These are phyloP conservation scores for Cerceris ruficornis DNA, from an alignment of 2,888 invertebrate genomes.

Conservation along the genomic window DNA sequence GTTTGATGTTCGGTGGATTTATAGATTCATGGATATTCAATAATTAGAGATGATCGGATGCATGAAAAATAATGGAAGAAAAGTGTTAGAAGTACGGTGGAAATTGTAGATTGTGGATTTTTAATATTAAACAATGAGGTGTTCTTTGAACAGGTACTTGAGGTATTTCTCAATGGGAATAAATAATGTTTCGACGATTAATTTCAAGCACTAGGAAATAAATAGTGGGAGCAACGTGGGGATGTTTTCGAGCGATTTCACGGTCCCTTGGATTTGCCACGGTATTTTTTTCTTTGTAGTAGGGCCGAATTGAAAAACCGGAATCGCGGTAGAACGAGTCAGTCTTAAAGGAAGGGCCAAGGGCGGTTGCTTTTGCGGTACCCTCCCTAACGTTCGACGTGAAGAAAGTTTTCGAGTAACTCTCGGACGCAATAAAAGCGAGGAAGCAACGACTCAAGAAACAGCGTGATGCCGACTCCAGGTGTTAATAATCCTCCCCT, in stretches of 20 bases:
- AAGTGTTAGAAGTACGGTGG: no score
- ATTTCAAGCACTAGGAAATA: conserved; percentile 11
- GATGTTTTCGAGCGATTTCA: conserved; percentile 62
- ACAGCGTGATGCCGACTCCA: conserved; percentile 77
- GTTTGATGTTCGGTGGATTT: no score
- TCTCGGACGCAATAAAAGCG: conserved; percentile 26
- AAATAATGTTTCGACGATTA: conserved; percentile 8
- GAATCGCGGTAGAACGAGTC: conserved; percentile 75
- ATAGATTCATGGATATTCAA: no score
- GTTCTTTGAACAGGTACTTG: no score
- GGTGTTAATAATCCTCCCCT: conserved; percentile 81
- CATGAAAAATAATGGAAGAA: no score
- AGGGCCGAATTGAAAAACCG: conserved; percentile 68
- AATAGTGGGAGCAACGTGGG: conserved; percentile 8
- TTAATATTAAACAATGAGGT: no score
- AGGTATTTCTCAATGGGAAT: no score
- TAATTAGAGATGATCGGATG: no score
- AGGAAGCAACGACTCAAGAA: conserved; percentile 70
- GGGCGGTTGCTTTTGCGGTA: conserved; percentile 53
- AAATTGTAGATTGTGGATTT: no score
- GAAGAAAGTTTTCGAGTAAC: conserved; percentile 31
- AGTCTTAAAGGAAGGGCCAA: conserved; percentile 54
- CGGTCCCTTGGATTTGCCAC: conserved; percentile 55
- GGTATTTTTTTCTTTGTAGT: conserved; percentile 37
- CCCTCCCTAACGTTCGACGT: conserved; percentile 2